Evolutionary conservation across 2,888 invertebrate genomes (phyloP).

Genomic region (Platycheirus albimanus): DNA sequence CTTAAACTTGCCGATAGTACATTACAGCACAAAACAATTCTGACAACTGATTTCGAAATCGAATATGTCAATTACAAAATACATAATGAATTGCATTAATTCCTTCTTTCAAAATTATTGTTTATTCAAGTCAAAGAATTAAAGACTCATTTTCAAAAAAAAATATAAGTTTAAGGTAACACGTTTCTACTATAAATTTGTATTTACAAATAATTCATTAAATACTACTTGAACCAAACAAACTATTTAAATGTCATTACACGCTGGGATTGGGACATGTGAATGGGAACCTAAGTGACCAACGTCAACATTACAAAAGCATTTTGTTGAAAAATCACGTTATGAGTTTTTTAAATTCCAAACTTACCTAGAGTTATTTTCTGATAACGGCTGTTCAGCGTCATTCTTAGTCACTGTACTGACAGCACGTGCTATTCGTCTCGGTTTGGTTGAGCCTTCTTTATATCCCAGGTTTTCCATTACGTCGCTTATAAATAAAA

Average conservation of each 20-base stretch:
- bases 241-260: not conserved
- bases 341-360: not conserved
- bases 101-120: too few relatives aligned
- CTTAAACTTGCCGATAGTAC: not conserved
- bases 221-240: not conserved
- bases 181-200: not conserved
- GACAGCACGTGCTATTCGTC: conserved; percentile 82
- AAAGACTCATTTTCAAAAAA: too few relatives aligned
- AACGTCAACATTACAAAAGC: not conserved
- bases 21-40: not conserved
- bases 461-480: conserved; percentile 88
- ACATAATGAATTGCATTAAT: too few relatives aligned
- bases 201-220: not conserved
- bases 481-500: conserved; percentile 52
- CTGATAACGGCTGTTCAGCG: conserved; percentile 81
- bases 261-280: too few relatives aligned
- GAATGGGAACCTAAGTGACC: not conserved
- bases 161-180: not conserved
- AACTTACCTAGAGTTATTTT: conserved; percentile 78
- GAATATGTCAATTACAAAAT: too few relatives aligned
- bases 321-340: conserved; percentile 76
- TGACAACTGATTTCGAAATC: not conserved
- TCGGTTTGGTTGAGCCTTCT: conserved; percentile 83
- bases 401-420: conserved; percentile 82
- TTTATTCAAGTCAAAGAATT: not conserved